Conservation (phyloP, 2,888 invertebrate species). For the Agrochola circellaris region DNA sequence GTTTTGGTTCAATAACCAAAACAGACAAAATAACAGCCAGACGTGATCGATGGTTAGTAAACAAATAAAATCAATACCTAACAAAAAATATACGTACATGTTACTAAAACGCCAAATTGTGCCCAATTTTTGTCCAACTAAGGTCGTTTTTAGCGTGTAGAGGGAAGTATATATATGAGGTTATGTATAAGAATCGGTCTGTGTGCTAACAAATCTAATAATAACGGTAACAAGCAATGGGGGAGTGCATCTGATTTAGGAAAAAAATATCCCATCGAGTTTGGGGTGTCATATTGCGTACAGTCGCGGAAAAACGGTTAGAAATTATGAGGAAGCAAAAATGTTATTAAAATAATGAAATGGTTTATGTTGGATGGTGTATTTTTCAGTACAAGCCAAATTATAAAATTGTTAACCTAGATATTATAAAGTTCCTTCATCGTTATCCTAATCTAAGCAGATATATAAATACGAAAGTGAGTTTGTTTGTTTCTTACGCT, state of each 20-base stretch:
- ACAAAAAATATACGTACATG: slow-evolving; percentile 16
- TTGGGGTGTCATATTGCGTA: slow-evolving; percentile 75
- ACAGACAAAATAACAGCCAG: slow-evolving; percentile 31
- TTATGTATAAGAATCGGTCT: slow-evolving; percentile 67
- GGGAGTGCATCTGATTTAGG: slow-evolving; percentile 83
- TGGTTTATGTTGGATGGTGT: not conserved
- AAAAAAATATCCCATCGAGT: slow-evolving; percentile 77
- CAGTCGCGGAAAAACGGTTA: slow-evolving; percentile 53
- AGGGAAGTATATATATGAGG: slow-evolving; percentile 49
- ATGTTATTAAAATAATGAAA: not conserved
- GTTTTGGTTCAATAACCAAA: slow-evolving; percentile 1
- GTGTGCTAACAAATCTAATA: slow-evolving; percentile 83
- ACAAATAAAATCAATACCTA: slow-evolving; percentile 56
- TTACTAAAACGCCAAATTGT: not conserved
- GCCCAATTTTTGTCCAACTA: not conserved
- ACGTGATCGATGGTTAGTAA: slow-evolving; percentile 34
- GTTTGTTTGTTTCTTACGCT: too few relatives aligned
- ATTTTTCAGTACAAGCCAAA: not conserved
- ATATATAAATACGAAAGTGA: too few relatives aligned
- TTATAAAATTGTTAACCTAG: not conserved
- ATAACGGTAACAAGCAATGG: slow-evolving; percentile 82
- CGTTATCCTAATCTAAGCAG: too few relatives aligned
- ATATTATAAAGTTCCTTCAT: too few relatives aligned
- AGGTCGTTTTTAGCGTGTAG: slow-evolving; percentile 34
- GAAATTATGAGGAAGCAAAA: not conserved